Base-by-base conservation (phyloP, 2,113 vertebrate genomes). In the Mesembrinibis cayennensis region DNA sequence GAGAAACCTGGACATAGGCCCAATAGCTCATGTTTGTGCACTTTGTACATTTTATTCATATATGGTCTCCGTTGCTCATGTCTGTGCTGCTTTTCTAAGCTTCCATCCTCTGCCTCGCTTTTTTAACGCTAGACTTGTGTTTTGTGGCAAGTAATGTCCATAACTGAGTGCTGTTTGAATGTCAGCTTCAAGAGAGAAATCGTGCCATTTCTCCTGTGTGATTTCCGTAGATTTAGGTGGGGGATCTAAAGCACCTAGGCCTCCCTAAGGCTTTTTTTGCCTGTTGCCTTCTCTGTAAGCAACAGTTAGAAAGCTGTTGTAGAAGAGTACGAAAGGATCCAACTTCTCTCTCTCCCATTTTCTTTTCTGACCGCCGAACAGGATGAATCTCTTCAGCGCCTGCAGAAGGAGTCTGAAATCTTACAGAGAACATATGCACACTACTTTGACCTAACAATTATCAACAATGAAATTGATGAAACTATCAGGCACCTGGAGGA, bases 381-480 rank as follows among this genome's bases (percentile, higher is more conserved):
- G 99, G 99, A 99, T 56, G 99, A 99, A 97, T 99, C 99, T 76
- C 99, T 99, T 91, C 99, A 99, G 98, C 99, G 99, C 95, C 99
- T 99, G 97, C 99, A 99, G 98, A 99, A 99, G 97, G 99, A 99
- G 97, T 99, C 99, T 0, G 99, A 99, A 97, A 99, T 99, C 98
- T 98, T 99, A 83, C 99, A 99, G 99, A 99, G 99, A 99, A 99
- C 99, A 77, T 99, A 99, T 93, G 98, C 99, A 90, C 99, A 99
- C 98, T 99, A 99, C 98, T 99, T 99, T 90, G 99, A 99, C 98
- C 99, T 99, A 97, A 99, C 99, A 97, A 99, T 99, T 98, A 99
- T 99, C 98, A 99, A 99, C 99, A 99, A 99, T 71, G 99, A 99
- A 98, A 99, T 99, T 58, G 99, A 99, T 88, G 99, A 99, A 98